Evolutionary conservation across 2,797 vertebrate genomes (phyloP).

Genomic region (Rhyacichthys aspro): DNA sequence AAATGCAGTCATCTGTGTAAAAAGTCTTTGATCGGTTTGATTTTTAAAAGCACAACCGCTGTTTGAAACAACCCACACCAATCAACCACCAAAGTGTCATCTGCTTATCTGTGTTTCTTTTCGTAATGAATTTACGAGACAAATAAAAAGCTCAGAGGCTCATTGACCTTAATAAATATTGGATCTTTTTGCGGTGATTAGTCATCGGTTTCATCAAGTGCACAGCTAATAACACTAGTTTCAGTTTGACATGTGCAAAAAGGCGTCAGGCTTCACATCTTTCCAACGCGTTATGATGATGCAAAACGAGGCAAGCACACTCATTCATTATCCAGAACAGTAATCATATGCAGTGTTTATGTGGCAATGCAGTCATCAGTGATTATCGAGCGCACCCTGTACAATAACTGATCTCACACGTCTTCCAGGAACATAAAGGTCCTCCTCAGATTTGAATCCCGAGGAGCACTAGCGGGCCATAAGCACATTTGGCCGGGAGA

Average conservation of each 20-base stretch:
- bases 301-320: not conserved
- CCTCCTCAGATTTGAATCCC: conserved; percentile 21
- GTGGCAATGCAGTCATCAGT: not conserved
- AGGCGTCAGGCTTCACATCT: not conserved
- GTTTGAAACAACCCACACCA: not conserved
- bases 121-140: not conserved
- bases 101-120: not conserved
- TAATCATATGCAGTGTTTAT: not conserved
- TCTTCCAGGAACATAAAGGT: not conserved
- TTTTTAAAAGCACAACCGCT: not conserved
- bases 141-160: not conserved
- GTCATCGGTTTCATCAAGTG: not conserved
- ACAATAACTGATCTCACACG: not conserved
- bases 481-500: conserved; percentile 57
- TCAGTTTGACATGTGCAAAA: not conserved
- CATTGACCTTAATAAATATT: not conserved
- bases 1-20: too few species aligned
- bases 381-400: not conserved
- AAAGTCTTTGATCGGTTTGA: too few species aligned
- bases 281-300: not conserved
- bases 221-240: not conserved
- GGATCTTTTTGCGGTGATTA: not conserved
- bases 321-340: not conserved
- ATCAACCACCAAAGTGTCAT: not conserved
- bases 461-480: conserved; percentile 30